Conservation (phyloP, 2,797 vertebrate genomes). For the Neosilurus hyrtlii region DNA sequence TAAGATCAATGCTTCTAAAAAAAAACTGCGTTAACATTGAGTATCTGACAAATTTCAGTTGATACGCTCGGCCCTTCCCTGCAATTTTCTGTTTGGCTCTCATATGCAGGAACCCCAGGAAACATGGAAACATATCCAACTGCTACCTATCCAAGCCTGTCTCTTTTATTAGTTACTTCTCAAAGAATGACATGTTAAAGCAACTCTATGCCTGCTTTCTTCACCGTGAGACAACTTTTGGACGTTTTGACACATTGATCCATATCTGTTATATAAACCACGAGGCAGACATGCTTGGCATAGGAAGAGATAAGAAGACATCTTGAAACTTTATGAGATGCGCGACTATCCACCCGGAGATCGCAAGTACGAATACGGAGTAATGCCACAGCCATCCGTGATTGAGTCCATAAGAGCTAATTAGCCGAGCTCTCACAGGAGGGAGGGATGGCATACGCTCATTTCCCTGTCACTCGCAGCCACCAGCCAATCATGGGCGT, state of each 20-base stretch:
- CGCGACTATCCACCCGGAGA: no score
- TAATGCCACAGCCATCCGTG: no score
- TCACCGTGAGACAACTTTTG: not conserved
- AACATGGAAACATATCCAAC: not conserved
- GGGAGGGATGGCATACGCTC: no score
- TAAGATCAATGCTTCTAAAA: not conserved
- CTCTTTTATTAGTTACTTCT: conserved; percentile 1
- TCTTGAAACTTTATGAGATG: not conserved
- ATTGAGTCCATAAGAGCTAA: no score
- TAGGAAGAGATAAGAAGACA: not conserved
- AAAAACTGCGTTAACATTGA: not conserved
- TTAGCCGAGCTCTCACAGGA: no score
- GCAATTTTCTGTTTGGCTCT: not conserved
- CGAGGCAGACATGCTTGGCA: not conserved
- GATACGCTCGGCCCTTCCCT: not conserved
- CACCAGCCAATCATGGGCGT: no score
- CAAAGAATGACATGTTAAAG: conserved; percentile 2
- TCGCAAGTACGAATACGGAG: no score
- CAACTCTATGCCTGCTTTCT: not conserved
- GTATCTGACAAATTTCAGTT: not conserved
- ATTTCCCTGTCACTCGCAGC: no score
- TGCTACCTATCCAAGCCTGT: not conserved
- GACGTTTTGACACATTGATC: not conserved
- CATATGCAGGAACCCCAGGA: not conserved
- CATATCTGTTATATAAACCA: not conserved